Evolutionary conservation across 2,888 invertebrate genomes (phyloP).

Genomic region (Torymus aiolomorphi): DNA sequence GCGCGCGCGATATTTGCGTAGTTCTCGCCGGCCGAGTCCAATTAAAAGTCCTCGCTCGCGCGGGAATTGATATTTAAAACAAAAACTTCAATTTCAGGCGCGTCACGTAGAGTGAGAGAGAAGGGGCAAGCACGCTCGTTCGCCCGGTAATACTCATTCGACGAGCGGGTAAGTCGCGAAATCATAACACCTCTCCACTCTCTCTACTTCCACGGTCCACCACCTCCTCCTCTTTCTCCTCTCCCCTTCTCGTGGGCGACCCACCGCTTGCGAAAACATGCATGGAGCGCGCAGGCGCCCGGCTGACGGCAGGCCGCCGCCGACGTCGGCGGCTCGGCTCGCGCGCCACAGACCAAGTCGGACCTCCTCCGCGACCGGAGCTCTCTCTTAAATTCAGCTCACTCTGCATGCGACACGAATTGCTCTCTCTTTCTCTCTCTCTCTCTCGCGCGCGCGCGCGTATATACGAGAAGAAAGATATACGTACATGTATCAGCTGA

Average conservation of each 20-base stretch:
- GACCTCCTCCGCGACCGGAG: conserved; percentile 66
- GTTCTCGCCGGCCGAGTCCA: conserved; percentile 62
- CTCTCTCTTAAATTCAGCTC: conserved; percentile 17
- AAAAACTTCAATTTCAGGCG: conserved; percentile 73
- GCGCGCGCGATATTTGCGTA: conserved; percentile 51
- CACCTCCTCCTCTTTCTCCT: conserved; percentile 54
- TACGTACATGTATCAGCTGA: too few relatives aligned
- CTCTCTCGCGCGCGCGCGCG: too few relatives aligned
- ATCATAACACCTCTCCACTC: conserved; percentile 7
- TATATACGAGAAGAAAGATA: too few relatives aligned
- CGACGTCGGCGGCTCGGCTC: conserved; percentile 13
- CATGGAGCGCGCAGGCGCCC: conserved; percentile 58
- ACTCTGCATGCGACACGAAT: not conserved
- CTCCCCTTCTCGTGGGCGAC: not conserved
- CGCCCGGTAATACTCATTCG: conserved; percentile 66
- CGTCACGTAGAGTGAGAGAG: conserved; percentile 61
- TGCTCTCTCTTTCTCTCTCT: not conserved
- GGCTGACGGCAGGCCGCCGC: conserved; percentile 39
- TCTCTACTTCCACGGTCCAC: conserved; percentile 65
- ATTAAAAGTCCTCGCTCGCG: conserved; percentile 69
- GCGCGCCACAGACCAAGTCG: conserved; percentile 65
- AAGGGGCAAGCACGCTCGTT: not conserved
- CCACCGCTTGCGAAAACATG: not conserved
- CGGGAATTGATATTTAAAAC: conserved; percentile 73
- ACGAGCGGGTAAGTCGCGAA: not conserved